Evolutionary conservation across 2,888 invertebrate genomes (phyloP), one percentile per base, ranked within the genome.

Genomic region (Baccha elongata): DNA sequence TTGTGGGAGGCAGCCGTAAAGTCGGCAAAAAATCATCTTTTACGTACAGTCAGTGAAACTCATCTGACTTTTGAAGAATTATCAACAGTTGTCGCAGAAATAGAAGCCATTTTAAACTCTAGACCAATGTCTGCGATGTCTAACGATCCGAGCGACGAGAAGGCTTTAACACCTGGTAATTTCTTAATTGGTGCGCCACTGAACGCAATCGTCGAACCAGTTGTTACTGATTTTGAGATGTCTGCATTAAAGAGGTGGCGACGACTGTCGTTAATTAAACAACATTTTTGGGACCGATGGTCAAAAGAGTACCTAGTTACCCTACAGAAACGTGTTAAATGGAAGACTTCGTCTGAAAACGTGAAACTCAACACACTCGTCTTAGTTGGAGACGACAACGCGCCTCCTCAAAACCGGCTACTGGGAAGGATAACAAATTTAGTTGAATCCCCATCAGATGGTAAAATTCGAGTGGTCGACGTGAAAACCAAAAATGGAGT

Each of bases 11-110:
- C n/a, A n/a, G n/a, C n/a, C n/a, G n/a, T n/a, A n/a, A n/a, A n/a
- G n/a, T n/a, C n/a, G n/a, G n/a, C n/a, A 75, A 50, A 65, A 35
- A 15, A 13, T 2, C 46, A 48, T 35, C 23, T 37, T 1, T 2
- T 21, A 1, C 48, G 58, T n/a, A 72, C 86, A 0, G 46, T 87
- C 5, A 86, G 86, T 1, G 58, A 74, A 15, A 11, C 52, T 5
- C 65, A 40, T 17, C 64, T 87, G 3, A 86, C 85, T 0, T 86
- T 78, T 32, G 85, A 87, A 72, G 86, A 88, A 60, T 73, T 87
- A 15, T 29, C 73, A 13, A 88, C 86, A 2, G 26, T 86, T 0
- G 10, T 85, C 0, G 64, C 73, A 11, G 86, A 86, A 55, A 84
- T 87, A 26, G 37, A 65, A 37, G 86, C 86, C 0, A 69, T 85